Percentiles rank a stretch among this genome's conserved stretches.
These are phyloP conservation scores for Condylura cristata DNA, from an alignment of 2,113 vertebrate species.

Conservation along the genomic window DNA sequence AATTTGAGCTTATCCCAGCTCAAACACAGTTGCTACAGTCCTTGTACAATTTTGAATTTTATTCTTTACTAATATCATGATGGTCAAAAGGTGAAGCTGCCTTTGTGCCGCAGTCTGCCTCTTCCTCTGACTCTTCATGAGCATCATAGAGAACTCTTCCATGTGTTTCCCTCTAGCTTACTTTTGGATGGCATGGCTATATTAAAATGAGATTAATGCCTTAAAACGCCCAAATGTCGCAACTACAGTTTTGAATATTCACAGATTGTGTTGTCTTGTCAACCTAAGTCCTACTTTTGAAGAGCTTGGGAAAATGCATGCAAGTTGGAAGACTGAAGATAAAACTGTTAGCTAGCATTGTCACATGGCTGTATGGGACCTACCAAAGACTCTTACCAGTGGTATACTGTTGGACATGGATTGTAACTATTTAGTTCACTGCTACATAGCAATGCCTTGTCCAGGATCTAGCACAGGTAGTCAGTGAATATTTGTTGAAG, in stretches of 20 bases:
- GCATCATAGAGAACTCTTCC: neutral
- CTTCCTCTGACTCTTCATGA: neutral
- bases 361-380: neutral
- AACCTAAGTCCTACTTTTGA: neutral
- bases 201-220: neutral
- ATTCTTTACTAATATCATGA: neutral
- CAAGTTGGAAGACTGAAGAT: neutral
- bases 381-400: neutral
- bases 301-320: neutral
- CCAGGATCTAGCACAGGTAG: neutral
- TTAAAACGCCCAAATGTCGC: neutral
- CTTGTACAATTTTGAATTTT: neutral
- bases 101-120: neutral
- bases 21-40: neutral
- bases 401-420: neutral
- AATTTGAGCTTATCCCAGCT: neutral
- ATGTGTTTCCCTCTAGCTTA: neutral
- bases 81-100: neutral
- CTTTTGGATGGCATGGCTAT: neutral
- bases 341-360: neutral
- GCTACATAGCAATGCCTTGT: neutral
- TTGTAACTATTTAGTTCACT: neutral
- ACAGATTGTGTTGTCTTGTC: neutral
- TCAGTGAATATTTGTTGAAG: neutral
- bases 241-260: neutral